Base-by-base conservation (phyloP, 2,888 invertebrate genomes). In the Hydroisotoma schaefferi region DNA sequence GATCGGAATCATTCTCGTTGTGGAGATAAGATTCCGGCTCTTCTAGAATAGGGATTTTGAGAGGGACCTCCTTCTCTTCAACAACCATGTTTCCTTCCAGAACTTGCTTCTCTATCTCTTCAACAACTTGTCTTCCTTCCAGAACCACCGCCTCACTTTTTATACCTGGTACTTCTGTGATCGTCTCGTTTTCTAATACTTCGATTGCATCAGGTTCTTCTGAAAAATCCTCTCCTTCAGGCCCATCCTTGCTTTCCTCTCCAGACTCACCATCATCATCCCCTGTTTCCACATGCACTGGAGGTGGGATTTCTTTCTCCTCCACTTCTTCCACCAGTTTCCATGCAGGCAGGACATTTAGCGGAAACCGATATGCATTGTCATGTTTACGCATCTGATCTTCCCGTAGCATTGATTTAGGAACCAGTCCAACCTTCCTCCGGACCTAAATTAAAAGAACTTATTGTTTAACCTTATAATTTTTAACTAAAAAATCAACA, bases 361-460 rank as follows among this genome's bases (percentile, higher is more conserved):
- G 59, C 2, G 62, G 61, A 33, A 62, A 46, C 44, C 64, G 57
- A 49, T 54, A 65, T 26, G 60, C 61, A 2, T 51, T 46, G 6
- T 57, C 46, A 37, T 26, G 61, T 44, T 69, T 69, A 20, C 47
- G 56, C 60, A 69, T 64, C 37, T 63, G 66, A 29, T 65, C 64
- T 53, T 71, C 71, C 38, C 67, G 56, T 0, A 71, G 54, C 64
- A 65, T 64, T 10, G 43, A 57, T 27, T 63, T 65, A 3, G 71
- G 71, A 20, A 69, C 68, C n/a, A 71, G 46, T 15, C 71, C 71
- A 15, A 68, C 56, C 55, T 67, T 69, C 28, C 61, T 61, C n/a
- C 67, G 60, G 46, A 65, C 56, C 69, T 71, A 40, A 12, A 61
- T 49, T 20, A 23, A 18, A 52, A 23, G 8, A 5, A 43, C 8